phyloP scores from a whole-genome alignment of 2,888 invertebrate genomes.

The Drosophila sordidula region DNA sequence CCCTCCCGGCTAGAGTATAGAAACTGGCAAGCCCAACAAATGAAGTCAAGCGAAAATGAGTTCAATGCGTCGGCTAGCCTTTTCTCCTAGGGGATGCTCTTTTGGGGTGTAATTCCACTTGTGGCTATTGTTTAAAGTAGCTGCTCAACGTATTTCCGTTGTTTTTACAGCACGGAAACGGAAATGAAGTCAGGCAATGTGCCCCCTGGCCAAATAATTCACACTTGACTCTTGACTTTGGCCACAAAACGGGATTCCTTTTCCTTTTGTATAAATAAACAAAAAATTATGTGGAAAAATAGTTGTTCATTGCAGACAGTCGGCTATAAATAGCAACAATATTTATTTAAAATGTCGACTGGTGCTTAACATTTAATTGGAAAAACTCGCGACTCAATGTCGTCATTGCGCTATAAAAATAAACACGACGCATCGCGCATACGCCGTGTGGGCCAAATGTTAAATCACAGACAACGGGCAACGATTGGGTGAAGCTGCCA shows the following conservation, averaged over 20 bases:
- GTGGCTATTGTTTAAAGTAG: conserved; percentile 53
- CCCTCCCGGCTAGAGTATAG: neutral
- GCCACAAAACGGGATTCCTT: conserved; percentile 22
- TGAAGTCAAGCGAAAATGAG: conserved; percentile 74
- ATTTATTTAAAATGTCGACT: conserved; percentile 40
- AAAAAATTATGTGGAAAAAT: conserved; percentile 26
- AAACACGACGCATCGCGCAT: conserved; percentile 49
- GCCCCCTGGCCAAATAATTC: conserved; percentile 18
- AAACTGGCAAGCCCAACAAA: conserved; percentile 31
- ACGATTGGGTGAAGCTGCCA: conserved; percentile 16
- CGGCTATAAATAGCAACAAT: conserved; percentile 47
- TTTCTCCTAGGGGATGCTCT: conserved; percentile 2
- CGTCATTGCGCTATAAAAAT: conserved; percentile 72
- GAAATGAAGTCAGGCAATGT: conserved; percentile 64
- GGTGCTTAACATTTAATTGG: conserved; percentile 66
- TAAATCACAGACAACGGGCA: conserved; percentile 17
- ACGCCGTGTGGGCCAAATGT: conserved; percentile 35
- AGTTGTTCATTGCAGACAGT: conserved; percentile 32
- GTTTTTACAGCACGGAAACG: conserved; percentile 54
- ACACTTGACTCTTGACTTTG: conserved; percentile 39
- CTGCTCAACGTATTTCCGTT: conserved; percentile 31
- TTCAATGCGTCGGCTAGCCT: conserved; percentile 35
- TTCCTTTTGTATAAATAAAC: conserved; percentile 31
- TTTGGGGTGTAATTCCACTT: conserved; percentile 31
- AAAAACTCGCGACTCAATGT: conserved; percentile 72